Evolutionary conservation across 2,113 vertebrate genomes (phyloP).

Genomic region (Camarhynchus parvulus): DNA sequence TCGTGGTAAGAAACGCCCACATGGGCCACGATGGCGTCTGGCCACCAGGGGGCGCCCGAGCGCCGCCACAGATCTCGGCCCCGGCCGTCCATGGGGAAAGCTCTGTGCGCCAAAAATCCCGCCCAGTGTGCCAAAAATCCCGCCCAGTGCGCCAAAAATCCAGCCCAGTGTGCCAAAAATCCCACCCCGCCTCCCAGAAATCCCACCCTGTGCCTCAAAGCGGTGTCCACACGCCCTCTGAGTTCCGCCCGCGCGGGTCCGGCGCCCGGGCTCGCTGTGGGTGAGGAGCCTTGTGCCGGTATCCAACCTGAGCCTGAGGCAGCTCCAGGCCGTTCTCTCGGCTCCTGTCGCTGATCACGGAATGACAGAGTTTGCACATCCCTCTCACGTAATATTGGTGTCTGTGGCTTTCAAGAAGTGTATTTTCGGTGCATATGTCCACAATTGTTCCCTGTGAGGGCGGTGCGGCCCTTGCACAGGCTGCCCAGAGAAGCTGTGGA

Average conservation of each 20-base stretch:
- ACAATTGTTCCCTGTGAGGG: too few relatives aligned
- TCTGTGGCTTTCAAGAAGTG: not conserved
- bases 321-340: not conserved
- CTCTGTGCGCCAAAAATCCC: not conserved
- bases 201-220: not conserved
- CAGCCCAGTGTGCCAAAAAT: not conserved
- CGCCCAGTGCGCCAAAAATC: not conserved
- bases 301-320: too few relatives aligned
- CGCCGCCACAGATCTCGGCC: not conserved
- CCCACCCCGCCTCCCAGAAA: fast-evolving
- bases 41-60: not conserved
- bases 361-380: not conserved
- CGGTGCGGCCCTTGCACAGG: not conserved
- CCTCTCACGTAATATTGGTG: fast-evolving
- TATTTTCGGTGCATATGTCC: not conserved
- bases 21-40: fast-evolving
- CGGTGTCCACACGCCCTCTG: not conserved
- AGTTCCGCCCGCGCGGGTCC: not conserved
- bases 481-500: not conserved
- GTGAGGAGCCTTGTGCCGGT: not conserved
- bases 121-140: not conserved
- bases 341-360: not conserved
- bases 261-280: fast-evolving
- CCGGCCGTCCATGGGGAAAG: fast-evolving
- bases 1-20: fast-evolving